phyloP scores from a whole-genome alignment of 2,888 invertebrate species.

The Augiades crinisus region DNA sequence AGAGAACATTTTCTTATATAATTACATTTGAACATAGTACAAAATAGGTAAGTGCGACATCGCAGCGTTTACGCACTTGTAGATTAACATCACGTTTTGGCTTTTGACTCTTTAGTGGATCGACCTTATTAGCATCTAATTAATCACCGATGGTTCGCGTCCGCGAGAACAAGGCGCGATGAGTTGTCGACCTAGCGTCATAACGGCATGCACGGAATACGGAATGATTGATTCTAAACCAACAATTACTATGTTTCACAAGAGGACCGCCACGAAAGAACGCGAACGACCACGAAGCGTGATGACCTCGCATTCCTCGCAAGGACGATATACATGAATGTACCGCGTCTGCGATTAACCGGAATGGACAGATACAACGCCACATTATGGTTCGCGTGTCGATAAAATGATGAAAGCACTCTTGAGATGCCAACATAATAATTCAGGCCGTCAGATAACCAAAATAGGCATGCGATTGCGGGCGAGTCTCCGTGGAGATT shows the following conservation, averaged over 20 bases:
- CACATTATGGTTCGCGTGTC: constrained; percentile 24
- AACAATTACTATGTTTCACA: constrained; percentile 63
- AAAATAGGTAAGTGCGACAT: background rate
- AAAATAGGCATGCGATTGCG: constrained; percentile 5
- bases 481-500: background rate
- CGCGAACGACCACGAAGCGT: constrained; percentile 64
- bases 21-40: no score
- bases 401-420: constrained; percentile 18
- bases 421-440: background rate
- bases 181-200: constrained; percentile 50
- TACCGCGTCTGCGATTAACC: constrained; percentile 37
- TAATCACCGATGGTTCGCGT: constrained; percentile 10
- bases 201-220: constrained; percentile 63
- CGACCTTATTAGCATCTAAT: constrained; percentile 21
- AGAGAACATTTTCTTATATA: no score
- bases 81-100: constrained; percentile 19
- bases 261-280: constrained; percentile 63
- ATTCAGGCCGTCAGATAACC: background rate
- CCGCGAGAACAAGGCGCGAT: constrained; percentile 44
- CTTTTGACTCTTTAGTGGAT: background rate
- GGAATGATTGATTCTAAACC: constrained; percentile 59
- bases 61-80: constrained; percentile 3
- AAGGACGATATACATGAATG: constrained; percentile 70
- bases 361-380: constrained; percentile 36
- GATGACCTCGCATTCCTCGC: constrained; percentile 79